Conservation (phyloP, 2,113 vertebrate genomes). For the Dolichotis patagonum region DNA sequence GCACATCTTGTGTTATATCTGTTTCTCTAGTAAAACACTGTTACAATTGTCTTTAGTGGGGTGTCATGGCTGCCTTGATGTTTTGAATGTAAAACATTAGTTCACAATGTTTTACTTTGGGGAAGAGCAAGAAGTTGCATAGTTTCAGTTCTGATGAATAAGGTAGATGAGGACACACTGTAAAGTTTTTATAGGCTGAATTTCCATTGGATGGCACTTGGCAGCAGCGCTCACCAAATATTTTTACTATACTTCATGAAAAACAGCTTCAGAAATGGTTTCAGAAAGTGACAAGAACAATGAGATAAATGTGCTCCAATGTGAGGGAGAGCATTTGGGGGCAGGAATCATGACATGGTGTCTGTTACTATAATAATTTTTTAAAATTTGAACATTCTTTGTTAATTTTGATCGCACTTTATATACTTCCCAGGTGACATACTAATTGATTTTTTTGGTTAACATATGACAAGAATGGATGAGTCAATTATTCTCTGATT, state of each 20-base stretch:
- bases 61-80: neutral
- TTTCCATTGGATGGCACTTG: neutral
- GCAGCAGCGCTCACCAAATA: neutral
- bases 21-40: too few relatives aligned
- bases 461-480: constrained; percentile 50
- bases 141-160: neutral
- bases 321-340: neutral
- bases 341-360: neutral
- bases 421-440: constrained; percentile 40
- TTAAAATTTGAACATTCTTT: neutral
- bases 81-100: neutral
- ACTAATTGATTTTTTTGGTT: constrained; percentile 65
- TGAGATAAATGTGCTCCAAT: neutral
- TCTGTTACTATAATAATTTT: neutral
- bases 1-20: neutral
- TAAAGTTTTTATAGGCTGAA: neutral
- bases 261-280: neutral
- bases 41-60: neutral
- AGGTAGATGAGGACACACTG: neutral
- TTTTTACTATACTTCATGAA: neutral
- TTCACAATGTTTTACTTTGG: neutral
- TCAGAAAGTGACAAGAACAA: neutral
- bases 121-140: neutral
- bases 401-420: neutral
- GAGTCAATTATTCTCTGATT: constrained; percentile 36